phyloP scores from a whole-genome alignment of 2,797 vertebrate species.

The Dendrocincla fuliginosa region DNA sequence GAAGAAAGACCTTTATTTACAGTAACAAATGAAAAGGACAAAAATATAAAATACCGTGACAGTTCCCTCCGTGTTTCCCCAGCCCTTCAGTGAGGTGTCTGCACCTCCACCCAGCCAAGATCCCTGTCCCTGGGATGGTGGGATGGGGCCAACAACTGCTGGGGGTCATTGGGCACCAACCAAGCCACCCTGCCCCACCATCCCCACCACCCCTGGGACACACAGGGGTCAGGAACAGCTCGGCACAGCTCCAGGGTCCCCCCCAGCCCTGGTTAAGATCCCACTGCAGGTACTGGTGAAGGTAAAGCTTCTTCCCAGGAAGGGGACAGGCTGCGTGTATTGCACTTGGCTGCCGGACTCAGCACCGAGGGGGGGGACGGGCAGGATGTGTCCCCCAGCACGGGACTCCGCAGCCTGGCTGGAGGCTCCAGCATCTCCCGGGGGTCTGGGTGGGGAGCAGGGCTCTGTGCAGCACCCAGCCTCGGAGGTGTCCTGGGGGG shows the following conservation, averaged over 20 bases:
- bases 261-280: neutral
- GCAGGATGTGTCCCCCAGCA: neutral
- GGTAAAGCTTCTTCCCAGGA: neutral
- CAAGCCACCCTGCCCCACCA: accelerated
- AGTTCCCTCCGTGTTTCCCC: neutral
- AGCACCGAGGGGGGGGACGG: neutral
- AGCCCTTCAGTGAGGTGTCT: accelerated
- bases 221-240: accelerated
- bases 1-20: constrained; percentile 76
- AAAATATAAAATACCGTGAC: neutral
- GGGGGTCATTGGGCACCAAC: neutral
- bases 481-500: neutral
- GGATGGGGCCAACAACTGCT: neutral
- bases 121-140: accelerated
- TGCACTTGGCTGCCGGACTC: neutral
- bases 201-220: neutral
- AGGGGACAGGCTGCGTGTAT: neutral
- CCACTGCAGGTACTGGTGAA: neutral
- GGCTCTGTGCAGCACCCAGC: neutral
- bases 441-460: accelerated
- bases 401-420: accelerated
- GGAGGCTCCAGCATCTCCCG: neutral
- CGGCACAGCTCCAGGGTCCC: neutral
- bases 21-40: constrained; percentile 55
- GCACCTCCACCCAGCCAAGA: neutral